A percentile compares a stretch with the other conserved stretches of the same genome.
Evolutionary conservation across 2,113 vertebrate genomes (phyloP).

Genomic region (Lagopus muta): DNA sequence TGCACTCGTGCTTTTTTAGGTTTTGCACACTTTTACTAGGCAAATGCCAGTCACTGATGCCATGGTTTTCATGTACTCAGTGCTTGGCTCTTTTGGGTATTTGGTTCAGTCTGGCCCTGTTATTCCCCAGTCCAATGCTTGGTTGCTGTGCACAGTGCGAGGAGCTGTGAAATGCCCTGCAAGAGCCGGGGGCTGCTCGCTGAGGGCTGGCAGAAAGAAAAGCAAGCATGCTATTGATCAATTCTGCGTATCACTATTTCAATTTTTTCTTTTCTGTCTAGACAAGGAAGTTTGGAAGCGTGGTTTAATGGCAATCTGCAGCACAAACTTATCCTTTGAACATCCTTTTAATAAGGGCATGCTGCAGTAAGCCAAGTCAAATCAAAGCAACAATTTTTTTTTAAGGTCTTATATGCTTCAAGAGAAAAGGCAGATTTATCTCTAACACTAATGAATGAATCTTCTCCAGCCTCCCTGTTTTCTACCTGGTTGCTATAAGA

Average conservation of each 20-base stretch:
- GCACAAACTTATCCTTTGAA: background rate
- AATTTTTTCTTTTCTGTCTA: background rate
- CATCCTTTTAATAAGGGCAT: background rate
- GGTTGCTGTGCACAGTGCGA: fast-evolving
- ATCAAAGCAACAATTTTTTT: background rate
- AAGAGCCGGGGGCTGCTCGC: background rate
- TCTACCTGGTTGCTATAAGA: background rate
- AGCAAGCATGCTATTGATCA: background rate
- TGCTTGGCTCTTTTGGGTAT: background rate
- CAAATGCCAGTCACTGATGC: fast-evolving
- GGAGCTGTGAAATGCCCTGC: background rate
- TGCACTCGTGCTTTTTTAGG: fast-evolving
- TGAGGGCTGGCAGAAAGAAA: background rate
- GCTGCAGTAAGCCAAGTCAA: background rate
- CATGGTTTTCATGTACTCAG: fast-evolving
- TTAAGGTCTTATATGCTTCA: background rate
- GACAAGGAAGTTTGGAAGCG: background rate
- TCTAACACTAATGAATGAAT: background rate
- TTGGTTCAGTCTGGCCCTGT: background rate
- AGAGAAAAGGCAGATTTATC: background rate
- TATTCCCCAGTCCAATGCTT: fast-evolving
- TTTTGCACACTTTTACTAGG: fast-evolving
- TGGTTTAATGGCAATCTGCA: background rate
- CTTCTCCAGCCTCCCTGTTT: background rate
- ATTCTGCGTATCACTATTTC: background rate